Conservation (phyloP, 2,888 invertebrate genomes). For the Pandemis heparana region DNA sequence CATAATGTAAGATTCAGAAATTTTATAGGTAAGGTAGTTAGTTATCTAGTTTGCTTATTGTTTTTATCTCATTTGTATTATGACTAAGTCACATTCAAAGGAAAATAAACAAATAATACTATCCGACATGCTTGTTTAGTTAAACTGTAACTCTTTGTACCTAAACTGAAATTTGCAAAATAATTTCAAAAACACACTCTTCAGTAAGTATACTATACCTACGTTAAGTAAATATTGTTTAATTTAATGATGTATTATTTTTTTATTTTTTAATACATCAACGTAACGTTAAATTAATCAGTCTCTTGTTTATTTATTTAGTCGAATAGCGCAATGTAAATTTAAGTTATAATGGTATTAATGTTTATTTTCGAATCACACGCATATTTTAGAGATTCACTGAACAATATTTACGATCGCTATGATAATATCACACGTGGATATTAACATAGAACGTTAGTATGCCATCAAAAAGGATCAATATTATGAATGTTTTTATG, state of each 20-base stretch:
- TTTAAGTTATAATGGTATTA: neutral
- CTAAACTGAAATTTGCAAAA: neutral
- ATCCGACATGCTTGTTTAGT: neutral
- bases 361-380: neutral
- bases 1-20: too few relatives aligned
- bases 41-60: too few relatives aligned
- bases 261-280: too few relatives aligned
- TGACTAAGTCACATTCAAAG: neutral
- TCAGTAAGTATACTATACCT: too few relatives aligned
- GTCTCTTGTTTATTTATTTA: neutral
- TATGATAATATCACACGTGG: constrained; percentile 1
- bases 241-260: too few relatives aligned
- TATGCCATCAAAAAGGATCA: neutral
- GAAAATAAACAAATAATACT: neutral
- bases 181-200: neutral
- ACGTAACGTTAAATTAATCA: neutral
- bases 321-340: neutral
- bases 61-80: neutral
- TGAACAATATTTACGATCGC: neutral
- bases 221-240: too few relatives aligned
- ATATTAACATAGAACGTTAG: constrained; percentile 4
- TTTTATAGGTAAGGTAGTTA: too few relatives aligned
- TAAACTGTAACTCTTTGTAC: too few relatives aligned
- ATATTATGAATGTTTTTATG: constrained; percentile 5
- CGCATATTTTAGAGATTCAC: neutral